Evolutionary conservation across 2,888 invertebrate species (phyloP).

Genomic region (Pterostichus niger): DNA sequence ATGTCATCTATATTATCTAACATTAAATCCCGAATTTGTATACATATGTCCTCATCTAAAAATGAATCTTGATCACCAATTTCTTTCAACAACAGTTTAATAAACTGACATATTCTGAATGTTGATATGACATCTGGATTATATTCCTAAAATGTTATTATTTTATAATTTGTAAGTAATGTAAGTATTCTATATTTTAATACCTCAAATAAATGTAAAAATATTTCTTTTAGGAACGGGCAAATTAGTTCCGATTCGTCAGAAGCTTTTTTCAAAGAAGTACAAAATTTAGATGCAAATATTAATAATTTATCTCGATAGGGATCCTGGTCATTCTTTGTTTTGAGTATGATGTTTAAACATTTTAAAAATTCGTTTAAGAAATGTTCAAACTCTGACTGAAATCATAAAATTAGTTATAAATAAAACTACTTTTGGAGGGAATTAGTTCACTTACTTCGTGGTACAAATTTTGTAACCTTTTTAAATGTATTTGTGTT

Average conservation of each 20-base stretch:
- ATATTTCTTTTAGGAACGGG: slow-evolving; percentile 48
- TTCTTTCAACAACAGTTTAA: slow-evolving; percentile 54
- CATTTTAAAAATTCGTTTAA: slow-evolving; percentile 41
- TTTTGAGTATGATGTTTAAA: slow-evolving; percentile 20
- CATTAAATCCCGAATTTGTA: slow-evolving; percentile 71
- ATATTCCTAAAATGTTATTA: slow-evolving; percentile 8
- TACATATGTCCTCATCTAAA: slow-evolving; percentile 69
- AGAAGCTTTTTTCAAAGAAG: slow-evolving; percentile 18
- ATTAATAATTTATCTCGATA: slow-evolving; percentile 30
- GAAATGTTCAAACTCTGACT: slow-evolving; percentile 54
- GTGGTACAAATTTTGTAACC: slow-evolving; percentile 42
- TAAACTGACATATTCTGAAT: slow-evolving; percentile 54
- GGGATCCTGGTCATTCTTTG: slow-evolving; percentile 31
- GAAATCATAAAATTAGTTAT: slow-evolving; percentile 21
- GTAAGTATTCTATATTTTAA: not conserved
- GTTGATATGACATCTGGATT: not conserved
- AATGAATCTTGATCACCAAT: slow-evolving; percentile 46
- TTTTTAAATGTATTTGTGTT: slow-evolving; percentile 14
- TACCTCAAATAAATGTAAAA: slow-evolving; percentile 49
- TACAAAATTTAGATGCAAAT: slow-evolving; percentile 57
- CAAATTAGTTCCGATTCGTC: slow-evolving; percentile 33
- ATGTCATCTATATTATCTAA: slow-evolving; percentile 79
- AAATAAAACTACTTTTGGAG: slow-evolving; percentile 12
- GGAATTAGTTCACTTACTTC: slow-evolving; percentile 47
- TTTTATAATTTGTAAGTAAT: too few species aligned